phyloP scores from a whole-genome alignment of 1,140 invertebrate species.

The Scaptomyza pallida region DNA sequence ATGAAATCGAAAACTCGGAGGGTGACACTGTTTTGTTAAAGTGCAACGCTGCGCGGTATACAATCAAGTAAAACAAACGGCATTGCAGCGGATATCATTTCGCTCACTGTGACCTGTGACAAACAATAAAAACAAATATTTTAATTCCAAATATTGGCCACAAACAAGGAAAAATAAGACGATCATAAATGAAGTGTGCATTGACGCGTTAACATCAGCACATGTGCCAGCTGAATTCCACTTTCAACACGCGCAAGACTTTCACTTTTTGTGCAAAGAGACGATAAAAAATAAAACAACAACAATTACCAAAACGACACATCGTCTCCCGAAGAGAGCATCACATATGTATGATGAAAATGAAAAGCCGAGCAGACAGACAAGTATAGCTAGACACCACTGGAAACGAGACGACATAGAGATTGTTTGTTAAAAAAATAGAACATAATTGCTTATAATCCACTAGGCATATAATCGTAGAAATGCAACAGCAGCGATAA shows the following conservation, averaged over 20 bases:
- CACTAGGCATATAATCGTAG: constrained; percentile 7
- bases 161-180: neutral
- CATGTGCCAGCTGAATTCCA: constrained; percentile 13
- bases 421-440: constrained; percentile 26
- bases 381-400: constrained; percentile 22
- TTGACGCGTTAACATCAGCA: neutral
- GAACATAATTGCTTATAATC: constrained; percentile 30
- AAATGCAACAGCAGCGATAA: constrained; percentile 41
- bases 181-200: constrained; percentile 3
- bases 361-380: constrained; percentile 38
- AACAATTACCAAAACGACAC: constrained; percentile 50
- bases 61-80: constrained; percentile 50
- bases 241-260: constrained; percentile 40
- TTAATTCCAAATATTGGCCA: constrained; percentile 15
- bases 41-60: constrained; percentile 41
- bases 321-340: constrained; percentile 33
- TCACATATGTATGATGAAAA: constrained; percentile 23
- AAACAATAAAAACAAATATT: constrained; percentile 33
- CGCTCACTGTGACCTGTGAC: constrained; percentile 34
- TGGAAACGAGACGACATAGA: constrained; percentile 16
- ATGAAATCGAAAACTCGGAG: neutral
- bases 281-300: constrained; percentile 47
- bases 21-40: constrained; percentile 27
- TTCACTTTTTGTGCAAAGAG: constrained; percentile 53
- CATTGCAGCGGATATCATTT: constrained; percentile 45